Percentiles rank a stretch among this genome's conserved stretches.
Evolutionary conservation across 2,888 invertebrate genomes (phyloP).

Genomic region (Trachelus tabidus): DNA sequence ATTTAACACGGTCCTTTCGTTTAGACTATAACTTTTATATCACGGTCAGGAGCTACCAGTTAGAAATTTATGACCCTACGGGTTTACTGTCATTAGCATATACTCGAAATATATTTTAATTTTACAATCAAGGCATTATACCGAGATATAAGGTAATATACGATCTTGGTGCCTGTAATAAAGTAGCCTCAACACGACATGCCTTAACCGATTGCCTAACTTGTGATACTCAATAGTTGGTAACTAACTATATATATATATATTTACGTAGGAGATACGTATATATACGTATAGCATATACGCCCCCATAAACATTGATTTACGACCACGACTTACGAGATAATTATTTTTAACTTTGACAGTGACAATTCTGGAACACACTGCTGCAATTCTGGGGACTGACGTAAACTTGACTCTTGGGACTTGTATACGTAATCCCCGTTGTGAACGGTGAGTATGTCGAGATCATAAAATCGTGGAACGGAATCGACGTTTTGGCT

Average conservation of each 20-base stretch:
- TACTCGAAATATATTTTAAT: conserved; percentile 38
- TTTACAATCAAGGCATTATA: conserved; percentile 31
- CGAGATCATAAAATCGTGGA: not conserved
- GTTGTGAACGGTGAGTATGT: not conserved
- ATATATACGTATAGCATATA: not conserved
- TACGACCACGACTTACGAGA: not conserved
- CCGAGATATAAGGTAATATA: conserved; percentile 28
- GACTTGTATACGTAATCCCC: not conserved
- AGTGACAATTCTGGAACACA: not conserved
- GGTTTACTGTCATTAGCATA: conserved; percentile 38
- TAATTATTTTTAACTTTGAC: conserved; percentile 2
- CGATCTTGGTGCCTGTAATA: conserved; percentile 30
- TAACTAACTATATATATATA: not conserved
- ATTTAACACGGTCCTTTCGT: not conserved
- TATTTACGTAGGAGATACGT: not conserved
- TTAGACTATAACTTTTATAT: not conserved
- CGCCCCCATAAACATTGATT: not conserved
- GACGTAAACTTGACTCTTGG: not conserved
- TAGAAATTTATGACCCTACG: conserved; percentile 29
- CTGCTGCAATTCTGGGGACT: not conserved
- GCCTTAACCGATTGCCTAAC: conserved; percentile 24
- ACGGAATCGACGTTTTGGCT: not conserved
- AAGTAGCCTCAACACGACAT: conserved; percentile 25
- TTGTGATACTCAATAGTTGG: not conserved
- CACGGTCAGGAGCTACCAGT: conserved; percentile 12